A percentile compares a stretch with the other conserved stretches of the same genome.
phyloP scores from a whole-genome alignment of 2,797 vertebrate species.

The Spea hammondii region DNA sequence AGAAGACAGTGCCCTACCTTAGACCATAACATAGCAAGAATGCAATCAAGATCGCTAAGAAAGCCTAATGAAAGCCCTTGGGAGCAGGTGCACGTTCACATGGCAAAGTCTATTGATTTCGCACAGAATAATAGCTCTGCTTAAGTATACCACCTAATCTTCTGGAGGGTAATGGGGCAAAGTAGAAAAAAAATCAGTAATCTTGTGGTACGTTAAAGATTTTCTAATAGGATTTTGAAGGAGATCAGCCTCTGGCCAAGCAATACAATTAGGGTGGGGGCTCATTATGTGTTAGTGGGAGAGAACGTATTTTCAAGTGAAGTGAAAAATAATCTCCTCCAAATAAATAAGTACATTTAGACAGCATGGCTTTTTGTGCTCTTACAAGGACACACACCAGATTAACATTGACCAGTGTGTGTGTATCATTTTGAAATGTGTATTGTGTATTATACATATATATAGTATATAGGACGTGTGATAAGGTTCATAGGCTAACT shows the following conservation, averaged over 20 bases:
- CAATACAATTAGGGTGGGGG: constrained; percentile 18
- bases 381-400: too few relatives aligned
- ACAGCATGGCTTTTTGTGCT: too few relatives aligned
- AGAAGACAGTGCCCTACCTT: not conserved
- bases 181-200: constrained; percentile 12
- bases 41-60: constrained; percentile 35
- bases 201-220: constrained; percentile 11
- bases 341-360: not conserved
- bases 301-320: not conserved
- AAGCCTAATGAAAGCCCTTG: constrained; percentile 22
- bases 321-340: not conserved
- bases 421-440: too few relatives aligned
- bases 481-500: too few relatives aligned
- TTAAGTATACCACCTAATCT: constrained; percentile 24
- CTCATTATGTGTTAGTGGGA: not conserved
- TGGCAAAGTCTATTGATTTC: constrained; percentile 37
- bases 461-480: too few relatives aligned
- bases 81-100: constrained; percentile 29
- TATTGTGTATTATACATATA: too few relatives aligned
- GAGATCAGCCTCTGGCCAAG: constrained; percentile 17
- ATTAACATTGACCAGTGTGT: too few relatives aligned
- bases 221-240: constrained; percentile 35
- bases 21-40: not conserved
- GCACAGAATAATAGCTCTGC: constrained; percentile 33
- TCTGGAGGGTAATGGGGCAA: constrained; percentile 42